phyloP scores from a whole-genome alignment of 2,113 vertebrate species.

The Nansenia antarctica region DNA sequence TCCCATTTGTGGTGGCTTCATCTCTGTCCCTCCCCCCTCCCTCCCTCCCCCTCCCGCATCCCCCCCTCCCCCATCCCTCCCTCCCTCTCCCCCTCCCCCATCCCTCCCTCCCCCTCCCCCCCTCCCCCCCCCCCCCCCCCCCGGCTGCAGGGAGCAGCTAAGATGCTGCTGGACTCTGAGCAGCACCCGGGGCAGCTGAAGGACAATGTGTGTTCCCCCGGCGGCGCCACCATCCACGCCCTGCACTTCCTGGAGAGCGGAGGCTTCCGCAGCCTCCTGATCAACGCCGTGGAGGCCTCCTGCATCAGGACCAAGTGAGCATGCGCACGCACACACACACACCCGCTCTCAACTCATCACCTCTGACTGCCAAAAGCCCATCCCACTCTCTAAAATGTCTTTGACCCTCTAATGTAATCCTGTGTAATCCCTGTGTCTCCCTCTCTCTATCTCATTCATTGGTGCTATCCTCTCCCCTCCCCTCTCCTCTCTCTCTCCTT shows the following conservation, averaged over 20 bases:
- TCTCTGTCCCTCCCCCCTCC: too few species aligned
- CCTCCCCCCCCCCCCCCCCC: background rate
- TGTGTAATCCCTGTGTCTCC: too few species aligned
- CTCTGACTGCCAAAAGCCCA: background rate
- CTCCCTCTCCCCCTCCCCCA: background rate
- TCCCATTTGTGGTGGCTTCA: too few species aligned
- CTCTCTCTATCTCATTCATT: too few species aligned
- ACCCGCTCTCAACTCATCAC: background rate
- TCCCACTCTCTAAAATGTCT: too few species aligned
- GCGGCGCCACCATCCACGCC: slow-evolving; percentile 95
- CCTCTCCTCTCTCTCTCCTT: slow-evolving; percentile 14
- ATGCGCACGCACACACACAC: background rate
- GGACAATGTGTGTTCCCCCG: slow-evolving; percentile 94
- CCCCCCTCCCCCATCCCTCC: background rate
- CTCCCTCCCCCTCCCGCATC: too few species aligned
- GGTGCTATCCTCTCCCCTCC: background rate
- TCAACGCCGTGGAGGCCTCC: slow-evolving; percentile 96
- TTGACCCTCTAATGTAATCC: too few species aligned
- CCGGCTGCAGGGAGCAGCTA: slow-evolving; percentile 87
- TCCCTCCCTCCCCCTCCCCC: slow-evolving; percentile 1
- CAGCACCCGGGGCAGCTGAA: slow-evolving; percentile 95
- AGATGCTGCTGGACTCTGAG: slow-evolving; percentile 93
- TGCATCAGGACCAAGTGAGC: slow-evolving; percentile 88
- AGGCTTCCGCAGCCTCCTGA: slow-evolving; percentile 94
- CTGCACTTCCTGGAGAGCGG: slow-evolving; percentile 94